These are phyloP conservation scores for Zaprionus camerounensis DNA, from an alignment of 1,140 invertebrate species.

Conservation along the genomic window DNA sequence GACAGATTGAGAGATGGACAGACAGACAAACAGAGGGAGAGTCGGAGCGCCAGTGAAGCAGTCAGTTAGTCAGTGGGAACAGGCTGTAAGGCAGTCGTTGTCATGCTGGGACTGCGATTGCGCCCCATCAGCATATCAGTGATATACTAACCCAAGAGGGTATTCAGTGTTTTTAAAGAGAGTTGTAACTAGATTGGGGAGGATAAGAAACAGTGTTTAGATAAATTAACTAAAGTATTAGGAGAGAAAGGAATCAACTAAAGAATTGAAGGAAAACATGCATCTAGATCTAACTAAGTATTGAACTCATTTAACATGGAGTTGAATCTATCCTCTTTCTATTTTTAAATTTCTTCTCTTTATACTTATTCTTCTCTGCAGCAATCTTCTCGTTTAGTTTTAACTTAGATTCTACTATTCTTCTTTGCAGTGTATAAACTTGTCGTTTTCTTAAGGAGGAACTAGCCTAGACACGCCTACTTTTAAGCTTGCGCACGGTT, in stretches of 20 bases:
- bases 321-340: neutral
- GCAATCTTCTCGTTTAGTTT: neutral
- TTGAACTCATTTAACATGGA: too few relatives aligned
- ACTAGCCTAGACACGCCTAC: neutral
- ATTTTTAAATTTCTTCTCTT: neutral
- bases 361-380: too few relatives aligned
- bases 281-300: too few relatives aligned
- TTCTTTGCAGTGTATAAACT: neutral
- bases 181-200: slow-evolving; percentile 2
- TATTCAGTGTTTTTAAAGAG: slow-evolving; percentile 3
- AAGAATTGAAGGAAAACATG: too few relatives aligned
- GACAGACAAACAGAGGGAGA: slow-evolving; percentile 4
- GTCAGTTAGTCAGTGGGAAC: slow-evolving; percentile 29
- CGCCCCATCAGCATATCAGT: slow-evolving; percentile 29
- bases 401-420: neutral
- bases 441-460: neutral
- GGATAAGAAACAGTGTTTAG: neutral
- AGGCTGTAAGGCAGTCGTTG: slow-evolving; percentile 7
- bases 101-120: slow-evolving; percentile 50
- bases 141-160: slow-evolving; percentile 2
- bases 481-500: slow-evolving; percentile 51
- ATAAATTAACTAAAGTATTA: neutral
- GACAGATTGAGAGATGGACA: slow-evolving; percentile 3
- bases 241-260: too few relatives aligned
- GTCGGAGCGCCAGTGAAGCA: slow-evolving; percentile 6